phyloP scores from a whole-genome alignment of 2,888 invertebrate genomes.

The Acholoe squamosa region DNA sequence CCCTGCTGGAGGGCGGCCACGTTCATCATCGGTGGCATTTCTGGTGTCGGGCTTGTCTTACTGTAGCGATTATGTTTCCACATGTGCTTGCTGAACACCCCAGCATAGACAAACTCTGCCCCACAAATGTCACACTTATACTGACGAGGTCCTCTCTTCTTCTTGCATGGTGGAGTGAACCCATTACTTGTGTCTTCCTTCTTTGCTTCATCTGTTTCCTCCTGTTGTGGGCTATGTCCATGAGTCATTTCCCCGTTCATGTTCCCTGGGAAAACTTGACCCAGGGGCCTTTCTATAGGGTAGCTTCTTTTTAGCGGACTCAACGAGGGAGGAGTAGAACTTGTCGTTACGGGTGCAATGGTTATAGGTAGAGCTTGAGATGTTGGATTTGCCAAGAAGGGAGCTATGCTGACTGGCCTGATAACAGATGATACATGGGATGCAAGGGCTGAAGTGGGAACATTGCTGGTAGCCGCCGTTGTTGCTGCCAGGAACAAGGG shows the following conservation, averaged over 20 bases:
- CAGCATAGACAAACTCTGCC: constrained; percentile 58
- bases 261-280: background rate
- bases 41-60: constrained; percentile 43
- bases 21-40: constrained; percentile 35
- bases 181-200: background rate
- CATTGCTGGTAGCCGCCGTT: background rate
- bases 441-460: background rate
- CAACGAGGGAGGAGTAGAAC: background rate
- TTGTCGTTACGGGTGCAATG: background rate
- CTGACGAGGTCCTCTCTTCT: constrained; percentile 55
- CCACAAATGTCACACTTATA: constrained; percentile 59
- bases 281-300: background rate
- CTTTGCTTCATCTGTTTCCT: background rate
- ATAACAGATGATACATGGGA: background rate
- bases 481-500: background rate
- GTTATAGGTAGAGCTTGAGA: background rate
- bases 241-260: constrained; percentile 21
- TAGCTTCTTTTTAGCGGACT: background rate
- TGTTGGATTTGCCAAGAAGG: background rate
- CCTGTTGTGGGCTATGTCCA: background rate
- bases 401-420: background rate
- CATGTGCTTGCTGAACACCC: constrained; percentile 55
- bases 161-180: constrained; percentile 32
- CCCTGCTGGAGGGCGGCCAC: constrained; percentile 31
- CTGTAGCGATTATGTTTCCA: constrained; percentile 60